Base-by-base conservation (phyloP, 2,113 vertebrate species). In the Urocitellus parryii region DNA sequence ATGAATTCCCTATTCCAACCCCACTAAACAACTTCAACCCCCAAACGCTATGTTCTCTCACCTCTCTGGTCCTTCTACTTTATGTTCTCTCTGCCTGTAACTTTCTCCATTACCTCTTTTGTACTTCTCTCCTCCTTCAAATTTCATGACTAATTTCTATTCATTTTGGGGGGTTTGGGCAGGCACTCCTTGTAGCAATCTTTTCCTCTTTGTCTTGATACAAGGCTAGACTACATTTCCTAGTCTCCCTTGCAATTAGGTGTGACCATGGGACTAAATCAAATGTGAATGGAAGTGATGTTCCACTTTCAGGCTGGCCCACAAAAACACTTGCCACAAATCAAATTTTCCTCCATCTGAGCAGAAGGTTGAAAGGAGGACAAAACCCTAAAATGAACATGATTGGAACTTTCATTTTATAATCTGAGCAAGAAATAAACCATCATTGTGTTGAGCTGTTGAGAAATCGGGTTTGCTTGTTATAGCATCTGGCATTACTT, bases 251-350 rank as follows among this genome's bases (percentile, higher is more conserved):
- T 81, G 42, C 25, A 76, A 16, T 80, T 89, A 89, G 29, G 24
- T 86, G 13, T 84, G 24, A 84, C 45, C 6, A 14, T 73, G 87
- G 73, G 58, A 94, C 18, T 45, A 74, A 95, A 20, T 78, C 86
- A 89, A 93, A 32, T 58, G 27, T 91, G 48, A 68, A 24, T 39
- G 39, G 67, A 97, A 96, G 18, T 87, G 45, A 65, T 74, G n/a
- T 67, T 17, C n/a, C 9, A 85, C 51, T 58, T 67, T 94, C 17
- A 94, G 78, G 25, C 7, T 58, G 96, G 37, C 27, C 70, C n/a
- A 58, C 88, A 80, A 91, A 65, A 90, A 56, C 77, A 17, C 14
- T 22, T 86, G 20, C 37, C 56, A 89, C 24, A 67, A 70, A 72
- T 7, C 42, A 83, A 91, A 48, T 2, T 56, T 94, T 61, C 91